Evolutionary conservation across 1,140 invertebrate genomes (phyloP), one percentile per base, ranked within the genome.

Genomic region (Oncopeltus fasciatus): DNA sequence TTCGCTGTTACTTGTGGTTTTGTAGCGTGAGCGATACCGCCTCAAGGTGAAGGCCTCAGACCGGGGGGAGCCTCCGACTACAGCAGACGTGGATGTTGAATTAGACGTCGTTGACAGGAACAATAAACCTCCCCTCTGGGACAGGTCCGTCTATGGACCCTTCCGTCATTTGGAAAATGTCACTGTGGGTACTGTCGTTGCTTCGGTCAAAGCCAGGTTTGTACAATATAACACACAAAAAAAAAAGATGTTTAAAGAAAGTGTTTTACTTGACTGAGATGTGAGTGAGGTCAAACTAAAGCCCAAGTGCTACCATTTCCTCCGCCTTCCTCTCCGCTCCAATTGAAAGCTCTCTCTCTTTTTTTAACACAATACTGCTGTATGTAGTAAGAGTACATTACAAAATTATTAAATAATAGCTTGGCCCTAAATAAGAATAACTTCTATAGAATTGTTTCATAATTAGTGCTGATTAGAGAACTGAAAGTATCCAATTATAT

Each of bases 121-220:
- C 84, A 94, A 93, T 86, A 94, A 94, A 83, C 91, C 92, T 75
- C 92, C 92, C 76, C 82, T 92, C 75, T 95, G 91, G 91, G 89
- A 94, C 81, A 81, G 83, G 77, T 83, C 80, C 78, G 83, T 90
- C 78, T 95, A 95, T 83, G 90, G 90, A 79, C 90, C 90, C 80
- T 91, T 91, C 81, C 86, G 87, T 83, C 89, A 95, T 83, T 87
- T 87, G 84, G 92, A 95, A 88, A 94, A 94, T 87, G 88, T 93
- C 82, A 92, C 89, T 84, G 88, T 94, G 81, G 90, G 92, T 85
- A 92, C 90, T 79, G 85, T 90, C 83, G 90, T 95, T 82, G 92
- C 88, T 79, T 87, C 90, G 78, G 85, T 94, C 76, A 94, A 92
- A 86, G 91, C 91, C 81, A 92, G 90, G 90, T 93, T 91, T 87